Percentiles rank a stretch among this genome's conserved stretches.
Evolutionary conservation across 2,113 vertebrate species (phyloP).

Genomic region (Balaeniceps rex): DNA sequence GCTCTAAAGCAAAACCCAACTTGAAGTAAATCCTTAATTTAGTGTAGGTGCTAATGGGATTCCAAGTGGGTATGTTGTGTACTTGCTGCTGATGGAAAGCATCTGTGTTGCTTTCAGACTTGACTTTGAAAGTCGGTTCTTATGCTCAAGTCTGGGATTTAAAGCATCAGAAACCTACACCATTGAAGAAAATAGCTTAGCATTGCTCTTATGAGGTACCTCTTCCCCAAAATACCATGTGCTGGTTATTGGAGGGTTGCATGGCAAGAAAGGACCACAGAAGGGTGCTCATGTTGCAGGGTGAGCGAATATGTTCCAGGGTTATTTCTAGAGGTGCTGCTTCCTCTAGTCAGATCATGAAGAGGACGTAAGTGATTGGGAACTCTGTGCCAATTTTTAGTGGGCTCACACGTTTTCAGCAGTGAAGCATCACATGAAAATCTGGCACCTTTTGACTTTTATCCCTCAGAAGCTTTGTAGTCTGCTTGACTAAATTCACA

Average conservation of each 20-base stretch:
- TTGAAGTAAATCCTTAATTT: constrained; percentile 43
- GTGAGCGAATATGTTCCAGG: background rate
- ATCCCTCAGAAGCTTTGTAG: background rate
- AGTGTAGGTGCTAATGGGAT: constrained; percentile 60
- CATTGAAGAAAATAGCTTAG: background rate
- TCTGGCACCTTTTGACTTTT: constrained; percentile 20
- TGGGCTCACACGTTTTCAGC: background rate
- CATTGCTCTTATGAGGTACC: background rate
- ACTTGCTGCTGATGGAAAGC: constrained; percentile 59
- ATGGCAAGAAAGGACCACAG: background rate
- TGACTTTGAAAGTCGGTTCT: constrained; percentile 26
- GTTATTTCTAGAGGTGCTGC: background rate
- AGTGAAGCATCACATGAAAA: background rate
- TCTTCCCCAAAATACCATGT: background rate
- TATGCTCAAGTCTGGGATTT: constrained; percentile 12
- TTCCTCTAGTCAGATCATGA: background rate
- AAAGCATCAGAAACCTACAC: background rate
- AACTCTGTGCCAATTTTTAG: background rate
- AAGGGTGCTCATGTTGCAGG: background rate
- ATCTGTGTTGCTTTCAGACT: constrained; percentile 55
- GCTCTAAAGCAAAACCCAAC: constrained; percentile 32
- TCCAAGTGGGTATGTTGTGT: constrained; percentile 61
- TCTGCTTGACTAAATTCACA: background rate
- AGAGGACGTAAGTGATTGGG: background rate
- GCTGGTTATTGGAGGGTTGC: background rate